Percentiles rank a stretch among this genome's conserved stretches.
Conservation (phyloP, 2,888 invertebrate species). For the Drosophila suboccidentalis region DNA sequence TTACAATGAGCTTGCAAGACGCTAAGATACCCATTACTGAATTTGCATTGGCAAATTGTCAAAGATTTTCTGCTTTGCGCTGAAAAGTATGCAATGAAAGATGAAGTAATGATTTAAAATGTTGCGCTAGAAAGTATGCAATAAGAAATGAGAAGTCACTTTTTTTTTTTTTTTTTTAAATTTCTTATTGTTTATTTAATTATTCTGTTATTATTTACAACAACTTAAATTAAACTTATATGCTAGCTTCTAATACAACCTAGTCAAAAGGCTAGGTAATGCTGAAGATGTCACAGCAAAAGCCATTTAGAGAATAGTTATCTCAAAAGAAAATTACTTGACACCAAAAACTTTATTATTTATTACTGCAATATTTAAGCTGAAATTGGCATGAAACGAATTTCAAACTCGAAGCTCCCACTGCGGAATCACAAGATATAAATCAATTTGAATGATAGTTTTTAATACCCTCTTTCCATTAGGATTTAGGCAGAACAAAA, state of each 20-base stretch:
- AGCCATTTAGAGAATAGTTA: neutral
- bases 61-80: neutral
- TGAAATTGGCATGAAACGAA: neutral
- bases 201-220: too few relatives aligned
- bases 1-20: conserved; percentile 9
- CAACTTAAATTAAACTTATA: too few relatives aligned
- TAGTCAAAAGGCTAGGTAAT: too few relatives aligned
- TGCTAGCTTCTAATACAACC: too few relatives aligned
- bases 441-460: neutral
- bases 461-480: neutral
- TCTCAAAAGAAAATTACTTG: neutral
- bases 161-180: too few relatives aligned
- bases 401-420: neutral
- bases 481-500: neutral
- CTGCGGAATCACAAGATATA: neutral
- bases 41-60: neutral
- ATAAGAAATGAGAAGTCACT: neutral
- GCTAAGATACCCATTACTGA: conserved; percentile 26
- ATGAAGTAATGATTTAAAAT: neutral
- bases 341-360: conserved; percentile 5
- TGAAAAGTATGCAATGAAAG: neutral
- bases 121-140: conserved; percentile 1
- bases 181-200: too few relatives aligned
- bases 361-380: neutral
- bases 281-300: too few relatives aligned